Evolutionary conservation across 2,113 vertebrate species (phyloP), one percentile per base, ranked within the genome.

Genomic region (Cyanoderma ruficeps): DNA sequence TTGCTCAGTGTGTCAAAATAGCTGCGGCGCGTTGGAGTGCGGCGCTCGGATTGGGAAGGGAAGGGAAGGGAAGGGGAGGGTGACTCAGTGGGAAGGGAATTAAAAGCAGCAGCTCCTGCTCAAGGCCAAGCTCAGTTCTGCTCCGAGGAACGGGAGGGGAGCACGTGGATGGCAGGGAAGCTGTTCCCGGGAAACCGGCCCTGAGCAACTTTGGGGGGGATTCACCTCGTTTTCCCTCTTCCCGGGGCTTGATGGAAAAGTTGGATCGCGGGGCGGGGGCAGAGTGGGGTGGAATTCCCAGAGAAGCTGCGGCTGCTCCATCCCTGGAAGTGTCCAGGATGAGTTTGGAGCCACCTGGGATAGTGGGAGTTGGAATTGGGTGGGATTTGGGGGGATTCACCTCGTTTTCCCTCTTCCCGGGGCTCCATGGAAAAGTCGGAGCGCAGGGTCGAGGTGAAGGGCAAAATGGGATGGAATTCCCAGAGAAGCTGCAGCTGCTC

Each of bases 1-100:
- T 97, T 96, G 95, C 94, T 95, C 18, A 63, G 88, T 13, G 82
- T 90, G 90, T 96, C 91, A 95, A 97, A 97, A 96, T 90, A 95
- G 96, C 94, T 96, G 30, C 5, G 44, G 59, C 33, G 93, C 90
- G 90, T 96, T 93, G 95, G 94, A 95, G 90, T 74, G 53, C 81
- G 52, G 17, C n/a, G 30, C n/a, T 56, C 70, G 80, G 90, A 83
- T 33, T 19, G n/a, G 89, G 92, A 15, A 37, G 57, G 57, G 57
- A 35, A 35, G 70, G 84, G 53, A n/a, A 59, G 89, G 74, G 84
- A 78, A 30, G 37, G 41, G 74, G 88, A 87, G 56, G 72, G 39
- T 92, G 91, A 97, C 80, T 94, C 95, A 95, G 87, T 65, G 90
- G 85, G 23, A 75, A 83, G 60, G 60, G 90, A 96, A 95, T 95